Evolutionary conservation across 1,140 invertebrate species (phyloP), one percentile per base, ranked within the genome.

Genomic region (Ostrea denselamellosa): DNA sequence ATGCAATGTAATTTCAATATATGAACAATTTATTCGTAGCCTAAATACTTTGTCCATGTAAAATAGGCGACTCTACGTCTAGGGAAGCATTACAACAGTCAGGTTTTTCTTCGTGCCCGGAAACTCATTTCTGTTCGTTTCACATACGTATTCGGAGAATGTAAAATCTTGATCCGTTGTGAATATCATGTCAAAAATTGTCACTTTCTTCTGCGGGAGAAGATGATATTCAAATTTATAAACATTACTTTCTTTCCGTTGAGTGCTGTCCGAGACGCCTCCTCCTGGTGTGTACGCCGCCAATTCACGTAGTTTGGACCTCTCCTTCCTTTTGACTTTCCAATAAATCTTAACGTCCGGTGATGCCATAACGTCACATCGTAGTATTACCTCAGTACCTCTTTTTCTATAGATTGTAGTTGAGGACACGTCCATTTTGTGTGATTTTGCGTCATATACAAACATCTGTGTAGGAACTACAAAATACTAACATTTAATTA

Each of bases 281-380:
- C 12, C 25, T 34, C 68, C 68, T 17, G 68, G 25, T 77, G 14
- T 28, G 25, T 77, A 77, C 4, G 25, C 12, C 10, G 68, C 68
- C 14, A 77, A 9, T 77, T 77, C 25, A 14, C 25, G 68, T 22
- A 77, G 28, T 77, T 34, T 9, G 9, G 68, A 34, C 5, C 28
- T 77, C 34, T 5, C 34, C 8, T 77, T 77, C 14, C 9, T 10
- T 4, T 12, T 22, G 28, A 77, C 12, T 14, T 77, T 77, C 68
- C 68, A 77, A 8, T 34, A 28, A 28, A 77, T 77, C 4, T 25
- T 25, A 28, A 77, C 25, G 9, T 77, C 68, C 9, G 68, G 68
- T 3, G 22, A 77, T 34, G 28, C 28, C 68, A 77, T 77, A 25
- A 77, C 68, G 28, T 77, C 68, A 77, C 68, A 77, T 77, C 68